phyloP scores from a whole-genome alignment of 2,888 invertebrate genomes.

The Tetranychus piercei region DNA sequence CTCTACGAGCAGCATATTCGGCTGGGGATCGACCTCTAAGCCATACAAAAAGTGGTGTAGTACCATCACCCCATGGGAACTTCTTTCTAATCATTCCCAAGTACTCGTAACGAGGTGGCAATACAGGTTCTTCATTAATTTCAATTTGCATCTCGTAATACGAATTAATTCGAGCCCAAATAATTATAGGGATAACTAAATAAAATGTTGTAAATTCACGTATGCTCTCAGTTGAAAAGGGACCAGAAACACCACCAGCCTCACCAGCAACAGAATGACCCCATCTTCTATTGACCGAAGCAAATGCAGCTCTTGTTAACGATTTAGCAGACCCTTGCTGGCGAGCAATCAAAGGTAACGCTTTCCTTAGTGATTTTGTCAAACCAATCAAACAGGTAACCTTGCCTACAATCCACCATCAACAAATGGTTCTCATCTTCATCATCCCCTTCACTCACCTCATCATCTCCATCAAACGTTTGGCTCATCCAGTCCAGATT shows the following conservation, averaged over 20 bases:
- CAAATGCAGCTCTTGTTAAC: neutral
- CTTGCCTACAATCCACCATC: neutral
- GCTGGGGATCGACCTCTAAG: neutral
- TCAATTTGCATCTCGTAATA: constrained; percentile 1
- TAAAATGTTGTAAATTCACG: neutral
- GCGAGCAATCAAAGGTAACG: neutral
- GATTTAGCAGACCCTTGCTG: neutral
- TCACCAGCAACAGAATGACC: neutral
- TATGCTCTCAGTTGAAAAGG: neutral
- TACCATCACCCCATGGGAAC: constrained; percentile 5
- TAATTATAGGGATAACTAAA: neutral
- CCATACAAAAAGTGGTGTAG: neutral
- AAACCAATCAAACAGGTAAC: neutral
- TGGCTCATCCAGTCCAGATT: neutral
- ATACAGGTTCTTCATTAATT: neutral
- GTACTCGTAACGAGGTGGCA: constrained; percentile 4
- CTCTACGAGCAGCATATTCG: constrained; percentile 2
- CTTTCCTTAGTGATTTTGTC: neutral
- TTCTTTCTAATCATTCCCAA: neutral
- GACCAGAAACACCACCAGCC: neutral
- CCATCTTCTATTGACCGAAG: neutral
- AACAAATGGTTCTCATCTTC: neutral
- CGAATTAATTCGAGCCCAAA: neutral
- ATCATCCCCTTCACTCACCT: neutral
- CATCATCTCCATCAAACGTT: neutral